These are phyloP conservation scores for Sciurus carolinensis DNA, from an alignment of 2,797 vertebrate species.

Conservation along the genomic window DNA sequence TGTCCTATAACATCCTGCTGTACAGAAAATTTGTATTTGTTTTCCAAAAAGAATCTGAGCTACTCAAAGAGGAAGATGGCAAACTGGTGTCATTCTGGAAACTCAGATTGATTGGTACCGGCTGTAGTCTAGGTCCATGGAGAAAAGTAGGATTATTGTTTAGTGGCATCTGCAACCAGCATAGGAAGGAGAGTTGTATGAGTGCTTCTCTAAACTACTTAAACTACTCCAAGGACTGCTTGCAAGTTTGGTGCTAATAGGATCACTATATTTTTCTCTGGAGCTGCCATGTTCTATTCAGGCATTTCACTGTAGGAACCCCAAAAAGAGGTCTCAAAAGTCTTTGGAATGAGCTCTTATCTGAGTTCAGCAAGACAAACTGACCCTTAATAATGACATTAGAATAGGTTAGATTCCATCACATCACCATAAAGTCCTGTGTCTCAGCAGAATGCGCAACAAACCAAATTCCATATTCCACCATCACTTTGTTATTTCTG, in stretches of 20 bases:
- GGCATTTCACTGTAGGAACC: background rate
- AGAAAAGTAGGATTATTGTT: background rate
- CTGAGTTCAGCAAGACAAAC: background rate
- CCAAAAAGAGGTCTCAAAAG: background rate
- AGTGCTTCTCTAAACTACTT: fast-evolving
- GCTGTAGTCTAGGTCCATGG: background rate
- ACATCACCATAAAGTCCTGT: background rate
- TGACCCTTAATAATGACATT: background rate
- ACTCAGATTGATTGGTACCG: background rate
- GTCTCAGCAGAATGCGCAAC: fast-evolving
- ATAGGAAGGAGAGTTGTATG: background rate
- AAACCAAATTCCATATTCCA: too few relatives aligned
- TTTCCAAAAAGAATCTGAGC: background rate
- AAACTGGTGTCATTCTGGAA: background rate
- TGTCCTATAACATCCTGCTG: background rate
- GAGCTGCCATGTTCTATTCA: background rate
- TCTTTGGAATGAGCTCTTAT: background rate
- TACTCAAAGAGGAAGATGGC: background rate
- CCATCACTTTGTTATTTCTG: background rate
- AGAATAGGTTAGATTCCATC: background rate
- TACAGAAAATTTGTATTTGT: background rate
- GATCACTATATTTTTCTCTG: background rate
- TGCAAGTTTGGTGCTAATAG: too few relatives aligned
- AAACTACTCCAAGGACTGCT: background rate
- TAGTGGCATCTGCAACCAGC: background rate